A percentile compares a stretch with the other conserved stretches of the same genome.
phyloP scores from a whole-genome alignment of 1,140 invertebrate species.

The Orius insidiosus region DNA sequence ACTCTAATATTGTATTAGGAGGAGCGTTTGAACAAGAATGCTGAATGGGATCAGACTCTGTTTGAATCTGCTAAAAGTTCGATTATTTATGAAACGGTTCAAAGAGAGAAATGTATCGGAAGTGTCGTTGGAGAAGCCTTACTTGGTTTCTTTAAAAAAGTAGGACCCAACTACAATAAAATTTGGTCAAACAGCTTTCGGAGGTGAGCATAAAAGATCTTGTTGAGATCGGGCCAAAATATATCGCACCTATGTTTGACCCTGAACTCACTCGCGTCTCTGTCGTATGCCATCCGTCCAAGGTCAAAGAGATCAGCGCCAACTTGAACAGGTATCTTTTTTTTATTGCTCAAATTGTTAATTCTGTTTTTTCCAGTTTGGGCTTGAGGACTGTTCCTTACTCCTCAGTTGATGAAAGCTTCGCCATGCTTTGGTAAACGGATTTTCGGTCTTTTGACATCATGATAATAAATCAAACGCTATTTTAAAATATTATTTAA shows the following conservation, averaged over 20 bases:
- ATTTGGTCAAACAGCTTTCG: conserved; percentile 44
- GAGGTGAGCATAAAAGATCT: conserved; percentile 46
- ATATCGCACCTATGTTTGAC: conserved; percentile 48
- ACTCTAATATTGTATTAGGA: conserved; percentile 30
- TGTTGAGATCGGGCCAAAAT: conserved; percentile 43
- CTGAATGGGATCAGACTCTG: conserved; percentile 48
- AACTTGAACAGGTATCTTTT: conserved; percentile 46
- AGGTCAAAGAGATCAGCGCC: conserved; percentile 42
- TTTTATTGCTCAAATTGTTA: background rate
- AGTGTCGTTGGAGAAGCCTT: conserved; percentile 51
- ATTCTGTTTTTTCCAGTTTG: conserved; percentile 28
- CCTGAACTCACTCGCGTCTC: conserved; percentile 37
- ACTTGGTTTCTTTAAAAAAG: conserved; percentile 47
- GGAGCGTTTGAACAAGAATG: conserved; percentile 38
- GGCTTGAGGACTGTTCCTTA: conserved; percentile 29
- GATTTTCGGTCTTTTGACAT: too few relatives aligned
- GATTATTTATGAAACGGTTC: conserved; percentile 66
- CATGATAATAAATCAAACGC: too few relatives aligned
- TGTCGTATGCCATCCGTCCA: conserved; percentile 58
- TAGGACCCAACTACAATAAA: conserved; percentile 49
- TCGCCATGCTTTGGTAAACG: conserved; percentile 6
- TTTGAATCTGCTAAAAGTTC: conserved; percentile 71
- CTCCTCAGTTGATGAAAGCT: conserved; percentile 34
- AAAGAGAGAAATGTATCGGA: conserved; percentile 56
- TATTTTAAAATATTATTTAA: too few relatives aligned